Percentiles rank a stretch among this genome's conserved stretches.
Conservation (phyloP, 2,113 vertebrate genomes). For the Rhizomys pruinosus region DNA sequence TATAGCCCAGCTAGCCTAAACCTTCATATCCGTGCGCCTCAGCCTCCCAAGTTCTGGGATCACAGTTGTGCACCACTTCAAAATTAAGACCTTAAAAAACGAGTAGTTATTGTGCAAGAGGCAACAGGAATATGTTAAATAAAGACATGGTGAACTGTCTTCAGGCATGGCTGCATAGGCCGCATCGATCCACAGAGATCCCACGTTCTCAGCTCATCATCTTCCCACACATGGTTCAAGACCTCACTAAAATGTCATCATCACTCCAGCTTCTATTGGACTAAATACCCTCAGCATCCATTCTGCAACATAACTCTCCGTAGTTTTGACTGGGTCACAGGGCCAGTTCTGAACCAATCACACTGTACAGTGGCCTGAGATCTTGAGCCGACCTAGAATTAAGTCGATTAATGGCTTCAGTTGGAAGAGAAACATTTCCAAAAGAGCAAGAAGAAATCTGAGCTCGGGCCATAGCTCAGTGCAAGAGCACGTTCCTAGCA, state of each 20-base stretch:
- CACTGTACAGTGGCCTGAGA: not conserved
- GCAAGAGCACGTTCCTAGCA: not conserved
- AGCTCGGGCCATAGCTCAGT: not conserved
- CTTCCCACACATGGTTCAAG: not conserved
- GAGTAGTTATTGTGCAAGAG: not conserved
- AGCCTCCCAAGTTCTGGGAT: not conserved
- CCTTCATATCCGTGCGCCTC: no score
- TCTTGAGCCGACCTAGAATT: not conserved
- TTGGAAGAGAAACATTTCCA: not conserved
- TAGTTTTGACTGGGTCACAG: not conserved
- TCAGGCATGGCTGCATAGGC: not conserved
- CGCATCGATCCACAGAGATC: not conserved
- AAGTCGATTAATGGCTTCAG: not conserved
- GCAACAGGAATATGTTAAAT: not conserved
- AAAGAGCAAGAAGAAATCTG: not conserved
- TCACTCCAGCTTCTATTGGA: not conserved
- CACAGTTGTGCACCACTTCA: no score
- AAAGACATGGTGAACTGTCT: not conserved
- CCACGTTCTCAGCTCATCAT: not conserved
- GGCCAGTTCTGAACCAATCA: conserved; percentile 11
- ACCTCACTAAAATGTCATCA: not conserved
- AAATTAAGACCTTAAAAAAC: not conserved
- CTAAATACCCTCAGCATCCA: not conserved
- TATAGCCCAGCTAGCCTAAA: not conserved
- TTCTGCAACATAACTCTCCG: not conserved